Conservation (phyloP, 2,888 invertebrate genomes). For the Trichogramma dendrolimi region DNA sequence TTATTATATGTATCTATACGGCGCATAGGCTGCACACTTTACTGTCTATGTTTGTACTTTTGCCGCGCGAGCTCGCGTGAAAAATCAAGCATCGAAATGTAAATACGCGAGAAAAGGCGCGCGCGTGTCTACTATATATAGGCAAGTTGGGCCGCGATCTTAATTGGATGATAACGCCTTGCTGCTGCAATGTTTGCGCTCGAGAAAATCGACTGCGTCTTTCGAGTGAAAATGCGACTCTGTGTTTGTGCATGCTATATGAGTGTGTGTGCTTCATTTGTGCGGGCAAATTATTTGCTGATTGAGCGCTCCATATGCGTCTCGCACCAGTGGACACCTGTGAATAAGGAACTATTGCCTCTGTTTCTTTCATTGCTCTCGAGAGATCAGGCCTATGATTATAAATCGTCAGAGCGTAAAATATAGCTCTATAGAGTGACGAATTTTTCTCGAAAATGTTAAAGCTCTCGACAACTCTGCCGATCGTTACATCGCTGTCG, state of each 20-base stretch:
- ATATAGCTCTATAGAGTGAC: no score
- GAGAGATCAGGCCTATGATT: no score
- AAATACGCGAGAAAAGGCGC: constrained; percentile 29
- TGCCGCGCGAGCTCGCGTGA: constrained; percentile 26
- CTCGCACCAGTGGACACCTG: no score
- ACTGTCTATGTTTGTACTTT: constrained; percentile 7
- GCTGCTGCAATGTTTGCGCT: background rate
- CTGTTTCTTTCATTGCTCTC: no score
- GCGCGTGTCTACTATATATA: constrained; percentile 11
- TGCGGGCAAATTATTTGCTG: background rate
- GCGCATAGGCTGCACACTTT: no score
- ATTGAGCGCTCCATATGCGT: no score
- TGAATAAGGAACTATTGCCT: no score
- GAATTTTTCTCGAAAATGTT: no score
- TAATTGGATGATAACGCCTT: constrained; percentile 44
- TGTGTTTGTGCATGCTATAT: background rate
- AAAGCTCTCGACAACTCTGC: no score
- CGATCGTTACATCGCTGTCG: no score
- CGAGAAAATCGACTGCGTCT: constrained; percentile 4
- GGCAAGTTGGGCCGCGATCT: constrained; percentile 34
- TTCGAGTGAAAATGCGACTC: background rate
- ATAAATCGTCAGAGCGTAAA: no score
- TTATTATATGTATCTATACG: no score
- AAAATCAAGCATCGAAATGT: constrained; percentile 41
- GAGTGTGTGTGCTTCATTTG: background rate